Evolutionary conservation across 2,113 vertebrate genomes (phyloP), one percentile per base, ranked within the genome.

Genomic region (Hippocampus comes): DNA sequence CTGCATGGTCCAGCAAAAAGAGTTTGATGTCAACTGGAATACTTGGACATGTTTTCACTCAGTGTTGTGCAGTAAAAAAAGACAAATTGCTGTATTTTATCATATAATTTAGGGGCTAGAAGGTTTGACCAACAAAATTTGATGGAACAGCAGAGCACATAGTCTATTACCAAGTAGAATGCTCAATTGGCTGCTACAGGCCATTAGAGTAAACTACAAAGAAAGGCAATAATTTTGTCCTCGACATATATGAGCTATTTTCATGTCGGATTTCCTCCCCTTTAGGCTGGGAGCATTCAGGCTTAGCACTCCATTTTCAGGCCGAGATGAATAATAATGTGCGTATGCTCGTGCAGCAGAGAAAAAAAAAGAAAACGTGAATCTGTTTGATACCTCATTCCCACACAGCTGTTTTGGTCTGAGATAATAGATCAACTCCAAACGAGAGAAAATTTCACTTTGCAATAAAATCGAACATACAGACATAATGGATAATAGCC

Each of bases 371-470:
- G 83, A 87, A 82, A 75, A 78, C 77, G 78, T 71, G 71, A 77
- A 70, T 86, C 82, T 82, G 78, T 84, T 82, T 83, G 75, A 71
- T 63, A 78, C 57, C 81, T 88, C 76, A 87, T 88, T 88, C 87
- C 72, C 79, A 85, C 81, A 68, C 73, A 21, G 75, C 81, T 81
- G 81, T 80, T 78, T 79, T 71, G 63, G 63, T 82, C 43, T 18
- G 55, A 72, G 64, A 79, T 77, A 78, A 90, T 77, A 70, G 78
- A 89, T 86, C 65, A 81, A 56, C 65, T 72, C 68, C 78, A 87
- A 83, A 88, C 86, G 70, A 82, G 73, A 76, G 72, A 74, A 86
- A 84, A 80, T 79, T 74, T 83, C 67, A 83, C 80, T 83, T 87
- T 59, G 67, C 64, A 78, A 71, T 82, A 71, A 84, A 75, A 77